Percentiles rank a stretch among this genome's conserved stretches.
Conservation (phyloP, 2,888 invertebrate genomes). For the Bellardia bayeri region DNA sequence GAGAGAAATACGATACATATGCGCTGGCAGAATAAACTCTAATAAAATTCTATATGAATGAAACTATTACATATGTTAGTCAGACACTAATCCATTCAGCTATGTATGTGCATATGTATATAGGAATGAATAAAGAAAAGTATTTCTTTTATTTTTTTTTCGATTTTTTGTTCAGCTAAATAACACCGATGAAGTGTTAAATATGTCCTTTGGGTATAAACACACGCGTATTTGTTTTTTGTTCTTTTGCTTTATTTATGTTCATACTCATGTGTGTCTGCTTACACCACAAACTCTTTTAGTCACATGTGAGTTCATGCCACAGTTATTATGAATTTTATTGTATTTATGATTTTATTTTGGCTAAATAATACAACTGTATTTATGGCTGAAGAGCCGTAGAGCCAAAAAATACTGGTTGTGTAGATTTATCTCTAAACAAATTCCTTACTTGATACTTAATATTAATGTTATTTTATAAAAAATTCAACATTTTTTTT, state of each 20-base stretch:
- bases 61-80: conserved; percentile 11
- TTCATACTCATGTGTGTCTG: neutral
- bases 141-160: too few species aligned
- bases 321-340: neutral
- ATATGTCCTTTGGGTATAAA: conserved; percentile 33
- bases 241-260: neutral
- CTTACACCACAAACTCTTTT: neutral
- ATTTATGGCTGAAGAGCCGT: too few species aligned
- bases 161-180: neutral
- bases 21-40: neutral
- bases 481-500: too few species aligned
- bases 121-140: too few species aligned
- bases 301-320: conserved; percentile 3
- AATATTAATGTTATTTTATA: too few species aligned
- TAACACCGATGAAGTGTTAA: conserved; percentile 31
- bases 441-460: too few species aligned
- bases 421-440: too few species aligned
- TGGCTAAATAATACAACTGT: too few species aligned
- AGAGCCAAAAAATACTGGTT: too few species aligned
- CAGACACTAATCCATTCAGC: conserved; percentile 7
- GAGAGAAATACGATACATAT: neutral
- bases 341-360: neutral
- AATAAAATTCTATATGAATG: neutral
- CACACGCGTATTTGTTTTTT: neutral
- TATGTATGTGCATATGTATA: neutral